Base-by-base conservation (phyloP, 2,797 vertebrate species). In the Eurystomus glaucurus region DNA sequence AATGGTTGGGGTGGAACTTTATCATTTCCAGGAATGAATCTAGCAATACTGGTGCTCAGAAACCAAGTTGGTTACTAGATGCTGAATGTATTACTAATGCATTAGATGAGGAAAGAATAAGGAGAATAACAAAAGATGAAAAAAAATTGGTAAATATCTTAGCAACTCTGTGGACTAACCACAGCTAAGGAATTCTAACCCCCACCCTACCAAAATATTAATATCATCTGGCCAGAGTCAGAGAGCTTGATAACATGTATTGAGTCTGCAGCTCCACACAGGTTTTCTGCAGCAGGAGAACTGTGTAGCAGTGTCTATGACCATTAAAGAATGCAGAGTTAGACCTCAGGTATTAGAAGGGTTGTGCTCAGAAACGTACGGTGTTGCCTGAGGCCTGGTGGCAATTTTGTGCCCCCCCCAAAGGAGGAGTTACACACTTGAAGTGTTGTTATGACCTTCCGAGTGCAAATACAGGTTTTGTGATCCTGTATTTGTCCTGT, bases 131-230 rank as follows among this genome's bases (percentile, higher is more conserved):
- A 60, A 37, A 57, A 22, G 11, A 11, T 19, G 17, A 22, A 22
- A 21, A 31, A 46, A 41, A 35, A 35, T 6, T 4, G 43, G 31
- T 65, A 33, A 66, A 20, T 69, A 54, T 43, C 48, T 14, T 60
- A 65, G 57, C 46, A 85, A 46, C 3, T 76, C 54, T 33, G 11
- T 70, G 77, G 57, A 23, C 79, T 85, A 61, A 54, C 54, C 54
- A 54, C 0, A 0, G 23, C 21, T 80, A 46, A 85, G 50, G 65
- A 85, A 82, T 92, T 96, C 92, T 85, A 70, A 69, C 70, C 79
- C 41, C 29, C 65, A 90, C 92, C 83, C 69, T 95, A 66, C 57
- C 91, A 75, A 97, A 95, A 93, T 88, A 90, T 93, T 93, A 96
- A 78, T 87, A 95, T 68, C 75, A 92, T 93, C 76, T 58, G 29